These are phyloP conservation scores for Papio anubis DNA, from an alignment of 2,113 vertebrate genomes.

Conservation along the genomic window DNA sequence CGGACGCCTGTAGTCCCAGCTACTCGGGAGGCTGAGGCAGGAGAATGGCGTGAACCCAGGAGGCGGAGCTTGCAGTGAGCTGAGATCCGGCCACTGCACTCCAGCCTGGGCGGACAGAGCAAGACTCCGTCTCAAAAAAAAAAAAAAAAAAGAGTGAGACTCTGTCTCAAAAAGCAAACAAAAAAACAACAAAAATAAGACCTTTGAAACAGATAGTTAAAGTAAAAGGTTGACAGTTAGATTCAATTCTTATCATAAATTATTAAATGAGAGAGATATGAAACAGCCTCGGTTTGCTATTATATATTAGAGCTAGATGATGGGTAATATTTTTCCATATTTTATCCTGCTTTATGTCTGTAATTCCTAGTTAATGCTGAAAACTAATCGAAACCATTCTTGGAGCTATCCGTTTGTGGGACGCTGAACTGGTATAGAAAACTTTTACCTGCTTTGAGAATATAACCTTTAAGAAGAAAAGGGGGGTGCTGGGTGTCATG, in stretches of 20 bases:
- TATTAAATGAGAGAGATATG: not conserved
- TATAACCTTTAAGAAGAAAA: not conserved
- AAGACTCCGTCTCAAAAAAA: too few species aligned
- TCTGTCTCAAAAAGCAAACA: too few species aligned
- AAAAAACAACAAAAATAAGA: not conserved
- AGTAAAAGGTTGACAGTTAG: not conserved
- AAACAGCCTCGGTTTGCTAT: not conserved
- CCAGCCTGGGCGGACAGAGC: too few species aligned
- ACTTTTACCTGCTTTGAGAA: not conserved
- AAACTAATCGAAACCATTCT: not conserved
- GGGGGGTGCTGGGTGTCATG: too few species aligned
- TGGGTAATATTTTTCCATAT: not conserved
- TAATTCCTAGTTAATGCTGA: not conserved
- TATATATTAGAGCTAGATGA: not conserved
- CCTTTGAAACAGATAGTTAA: not conserved
- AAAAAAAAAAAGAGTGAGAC: too few species aligned
- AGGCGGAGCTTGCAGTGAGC: too few species aligned
- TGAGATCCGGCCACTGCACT: too few species aligned
- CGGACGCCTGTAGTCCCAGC: too few species aligned
- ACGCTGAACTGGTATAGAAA: not conserved
- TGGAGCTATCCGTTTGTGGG: not conserved
- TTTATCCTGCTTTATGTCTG: not conserved
- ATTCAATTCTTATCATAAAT: not conserved
- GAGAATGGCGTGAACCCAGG: too few species aligned
- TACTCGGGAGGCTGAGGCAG: too few species aligned